phyloP scores from a whole-genome alignment of 2,113 vertebrate genomes.

The Anseranas semipalmata region DNA sequence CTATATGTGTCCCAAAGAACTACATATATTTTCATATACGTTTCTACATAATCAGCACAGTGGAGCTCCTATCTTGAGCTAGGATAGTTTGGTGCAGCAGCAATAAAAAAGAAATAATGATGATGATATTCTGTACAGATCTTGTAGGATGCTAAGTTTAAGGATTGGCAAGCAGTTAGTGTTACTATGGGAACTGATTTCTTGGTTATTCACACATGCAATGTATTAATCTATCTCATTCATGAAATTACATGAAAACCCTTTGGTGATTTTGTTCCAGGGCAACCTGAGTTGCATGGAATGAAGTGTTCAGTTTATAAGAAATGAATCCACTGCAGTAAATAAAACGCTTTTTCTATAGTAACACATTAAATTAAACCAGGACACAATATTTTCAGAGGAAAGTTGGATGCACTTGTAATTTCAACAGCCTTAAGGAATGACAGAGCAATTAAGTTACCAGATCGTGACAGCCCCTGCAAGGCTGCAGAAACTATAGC shows the following conservation, averaged over 20 bases:
- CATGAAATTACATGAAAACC: neutral
- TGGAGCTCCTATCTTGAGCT: neutral
- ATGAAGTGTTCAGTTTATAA: neutral
- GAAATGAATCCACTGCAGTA: neutral
- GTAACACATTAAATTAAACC: neutral
- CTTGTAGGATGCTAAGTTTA: neutral
- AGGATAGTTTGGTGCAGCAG: neutral
- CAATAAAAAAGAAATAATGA: neutral
- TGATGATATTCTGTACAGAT: neutral
- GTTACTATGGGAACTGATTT: neutral
- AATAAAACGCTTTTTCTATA: neutral
- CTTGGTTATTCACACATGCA: neutral
- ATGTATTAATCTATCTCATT: neutral
- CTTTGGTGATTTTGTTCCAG: neutral
- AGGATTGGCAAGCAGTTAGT: neutral
- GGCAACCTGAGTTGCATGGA: neutral
- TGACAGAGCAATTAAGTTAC: neutral
- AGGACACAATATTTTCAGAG: neutral
- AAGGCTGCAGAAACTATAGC: neutral
- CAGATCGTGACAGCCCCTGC: neutral
- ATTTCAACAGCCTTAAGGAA: neutral
- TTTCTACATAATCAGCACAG: neutral
- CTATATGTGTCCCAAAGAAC: neutral
- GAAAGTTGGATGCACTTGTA: neutral
- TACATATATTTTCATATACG: neutral